phyloP scores from a whole-genome alignment of 1,140 invertebrate species.

The Pristionchus pacificus region DNA sequence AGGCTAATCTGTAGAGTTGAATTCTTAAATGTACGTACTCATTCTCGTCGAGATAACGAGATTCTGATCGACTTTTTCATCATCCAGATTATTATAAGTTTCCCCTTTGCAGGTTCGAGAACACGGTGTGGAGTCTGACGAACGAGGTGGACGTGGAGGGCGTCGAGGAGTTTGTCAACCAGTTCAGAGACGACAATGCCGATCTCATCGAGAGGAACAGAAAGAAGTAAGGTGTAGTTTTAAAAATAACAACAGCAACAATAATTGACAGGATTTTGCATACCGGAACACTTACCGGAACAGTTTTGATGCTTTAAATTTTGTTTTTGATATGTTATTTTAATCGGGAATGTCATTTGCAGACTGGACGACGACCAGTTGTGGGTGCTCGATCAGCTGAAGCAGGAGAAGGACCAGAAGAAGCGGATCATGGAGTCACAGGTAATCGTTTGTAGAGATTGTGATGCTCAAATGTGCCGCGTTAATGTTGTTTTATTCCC shows the following conservation, averaged over 20 bases:
- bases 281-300: background rate
- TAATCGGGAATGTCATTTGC: too few species aligned
- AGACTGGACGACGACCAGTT: conserved; percentile 62
- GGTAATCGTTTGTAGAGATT: conserved; percentile 50
- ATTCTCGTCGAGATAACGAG: too few species aligned
- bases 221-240: conserved; percentile 30
- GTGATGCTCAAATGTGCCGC: too few species aligned
- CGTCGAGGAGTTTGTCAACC: conserved; percentile 84
- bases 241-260: too few species aligned
- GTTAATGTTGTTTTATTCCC: background rate
- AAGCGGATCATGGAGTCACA: conserved; percentile 63
- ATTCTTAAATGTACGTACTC: too few species aligned
- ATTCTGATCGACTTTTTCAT: too few species aligned
- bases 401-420: conserved; percentile 67
- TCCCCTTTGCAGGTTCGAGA: conserved; percentile 72
- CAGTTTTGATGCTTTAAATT: background rate
- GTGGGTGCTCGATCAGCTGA: conserved; percentile 76
- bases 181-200: conserved; percentile 87
- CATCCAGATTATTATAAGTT: too few species aligned
- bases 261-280: too few species aligned
- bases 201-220: conserved; percentile 80
- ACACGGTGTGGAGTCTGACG: conserved; percentile 81
- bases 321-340: too few species aligned
- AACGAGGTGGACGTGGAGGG: conserved; percentile 84
- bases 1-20: too few species aligned